Base-by-base conservation (phyloP, 2,113 vertebrate species). In the Pygoscelis antarcticus region DNA sequence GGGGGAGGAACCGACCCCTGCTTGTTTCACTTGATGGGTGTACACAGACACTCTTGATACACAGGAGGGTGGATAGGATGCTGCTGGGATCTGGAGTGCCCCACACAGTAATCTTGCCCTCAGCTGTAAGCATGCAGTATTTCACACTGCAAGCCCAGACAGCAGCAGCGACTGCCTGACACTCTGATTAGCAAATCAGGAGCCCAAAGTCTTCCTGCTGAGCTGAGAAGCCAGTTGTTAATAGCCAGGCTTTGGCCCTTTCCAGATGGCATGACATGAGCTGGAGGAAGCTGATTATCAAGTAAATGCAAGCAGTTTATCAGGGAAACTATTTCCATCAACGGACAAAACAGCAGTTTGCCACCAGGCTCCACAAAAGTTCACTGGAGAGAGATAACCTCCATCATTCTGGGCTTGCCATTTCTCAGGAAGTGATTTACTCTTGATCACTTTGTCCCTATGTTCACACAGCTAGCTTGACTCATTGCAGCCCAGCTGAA, bases 271-370 rank as follows among this genome's bases (percentile, higher is more conserved):
- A 69, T 38, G 36, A 61, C 54, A 66, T 16, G 19, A 88, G 54
- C 78, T 90, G 71, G 54, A 79, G 22, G 36, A 88, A 92, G 58
- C 47, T 21, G 66, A 92, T 95, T 85, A 87, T 34, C 46, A 79
- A 52, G 60, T 66, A 74, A 81, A 34, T 66, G 38, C n/a, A 70
- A 87, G 74, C 38, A 58, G 46, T 68, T 94, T 93, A 70, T 84
- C 55, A 34, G 36, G 36, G 19, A 81, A 90, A 62, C 23, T 2
- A n/a, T 88, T 90, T 86, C 36, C 54, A 86, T 66, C 54, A 49
- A 19, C 9, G 2, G 30, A 26, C 49, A 75, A 72, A 93, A 54
- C 10, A 40, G 18, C 42, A 71, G 30, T 30, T 87, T 47, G 11
- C 23, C 40, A 54, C 38, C 36, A 66, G 78, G 26, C 16, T 72